phyloP scores from a whole-genome alignment of 2,113 vertebrate species.

The Ahaetulla prasina region DNA sequence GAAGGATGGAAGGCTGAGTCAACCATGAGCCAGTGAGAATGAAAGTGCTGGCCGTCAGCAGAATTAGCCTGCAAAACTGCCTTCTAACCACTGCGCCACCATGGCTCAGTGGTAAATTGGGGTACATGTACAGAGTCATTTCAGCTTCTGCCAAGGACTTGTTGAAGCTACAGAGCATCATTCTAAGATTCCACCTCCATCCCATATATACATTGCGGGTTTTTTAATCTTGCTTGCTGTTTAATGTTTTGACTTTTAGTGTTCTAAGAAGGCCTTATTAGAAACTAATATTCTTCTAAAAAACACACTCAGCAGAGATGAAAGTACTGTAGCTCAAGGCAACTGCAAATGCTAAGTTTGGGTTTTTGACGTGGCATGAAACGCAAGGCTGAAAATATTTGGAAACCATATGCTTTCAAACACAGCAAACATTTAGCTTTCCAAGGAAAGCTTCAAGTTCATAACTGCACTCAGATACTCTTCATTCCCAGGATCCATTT shows the following conservation, averaged over 20 bases:
- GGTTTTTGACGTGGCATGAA: not conserved
- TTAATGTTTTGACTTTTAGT: not conserved
- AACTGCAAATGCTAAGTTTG: not conserved
- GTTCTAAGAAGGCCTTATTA: not conserved
- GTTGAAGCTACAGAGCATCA: conserved; percentile 23
- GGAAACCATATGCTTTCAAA: not conserved
- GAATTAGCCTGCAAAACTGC: not conserved
- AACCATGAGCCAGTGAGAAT: not conserved
- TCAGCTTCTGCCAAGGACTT: not conserved
- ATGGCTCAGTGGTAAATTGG: not conserved
- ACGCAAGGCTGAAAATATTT: not conserved
- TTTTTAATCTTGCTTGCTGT: not conserved
- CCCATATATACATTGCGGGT: not conserved
- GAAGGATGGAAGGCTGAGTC: not conserved
- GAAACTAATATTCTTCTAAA: not conserved
- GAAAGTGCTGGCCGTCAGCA: not conserved
- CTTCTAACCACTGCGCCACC: too few species aligned
- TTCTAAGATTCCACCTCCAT: not conserved
- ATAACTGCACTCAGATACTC: conserved; percentile 59
- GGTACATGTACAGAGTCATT: not conserved
- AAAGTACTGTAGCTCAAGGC: not conserved
- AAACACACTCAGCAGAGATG: not conserved
- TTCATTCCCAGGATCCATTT: conserved; percentile 46
- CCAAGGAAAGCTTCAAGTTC: conserved; percentile 56
- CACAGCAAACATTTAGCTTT: not conserved